Evolutionary conservation across 2,113 vertebrate species (phyloP), one percentile per base, ranked within the genome.

Genomic region (Seriola aureovittata): DNA sequence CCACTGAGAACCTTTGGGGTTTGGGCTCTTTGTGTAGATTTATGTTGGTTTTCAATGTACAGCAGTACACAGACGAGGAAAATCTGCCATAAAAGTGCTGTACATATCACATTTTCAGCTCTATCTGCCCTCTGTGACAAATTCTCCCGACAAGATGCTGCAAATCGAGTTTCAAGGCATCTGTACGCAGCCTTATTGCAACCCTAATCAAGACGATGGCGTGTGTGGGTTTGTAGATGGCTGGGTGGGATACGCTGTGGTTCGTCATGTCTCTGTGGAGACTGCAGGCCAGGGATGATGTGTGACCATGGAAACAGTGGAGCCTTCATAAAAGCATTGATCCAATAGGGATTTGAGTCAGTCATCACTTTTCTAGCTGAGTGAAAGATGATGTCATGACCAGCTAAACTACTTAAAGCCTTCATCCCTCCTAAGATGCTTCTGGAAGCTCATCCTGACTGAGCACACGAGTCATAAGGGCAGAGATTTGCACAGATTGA

Each of bases 331-430:
- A 88, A 85, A 92, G 67, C 88, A 91, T 90, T 82, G 80, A 87
- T 86, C 85, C 89, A 88, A 83, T 67, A 23, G 84, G 80, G 78
- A 88, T 83, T 85, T 79, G n/a, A 85, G 84, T 71, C 75, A 84
- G 75, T 88, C 87, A 85, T 91, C 85, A 81, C 75, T 85, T 91
- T 86, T 85, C 60, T 63, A 58, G 69, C 70, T 68, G 73, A 89
- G 88, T 91, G 89, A 92, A 91, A 88, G 87, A 90, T 92, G 91
- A 93, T 92, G 91, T 93, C 89, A 93, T 85, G 81, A 87, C 62
- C 62, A 81, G 77, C 81, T 88, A 72, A 88, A 89, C 67, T 92
- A 82, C 85, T 86, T 85, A 84, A 88, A 82, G 80, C 77, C 85
- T 85, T 85, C 83, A 80, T 87, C 83, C 71, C 63, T 77, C 25